Base-by-base conservation (phyloP, 2,888 invertebrate species). In the Harpalus rubripes region DNA sequence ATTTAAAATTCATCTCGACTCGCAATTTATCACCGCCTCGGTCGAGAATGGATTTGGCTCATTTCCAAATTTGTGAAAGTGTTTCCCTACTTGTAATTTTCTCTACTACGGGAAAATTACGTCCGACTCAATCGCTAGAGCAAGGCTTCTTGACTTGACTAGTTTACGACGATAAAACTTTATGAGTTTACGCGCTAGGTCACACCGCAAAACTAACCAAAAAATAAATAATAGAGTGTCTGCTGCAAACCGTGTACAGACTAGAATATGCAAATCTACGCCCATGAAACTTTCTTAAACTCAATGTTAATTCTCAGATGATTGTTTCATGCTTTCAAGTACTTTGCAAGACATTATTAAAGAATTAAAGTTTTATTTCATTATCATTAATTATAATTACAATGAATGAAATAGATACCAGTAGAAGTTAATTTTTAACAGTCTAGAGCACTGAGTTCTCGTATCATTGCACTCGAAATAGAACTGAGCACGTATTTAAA, bases 11-110 rank as follows among this genome's bases (percentile, higher is more conserved):
- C 68, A 68, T 68, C 68, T 39, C 68, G 63, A 68, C 68, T 68
- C 26, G 68, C 12, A 68, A 68, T 68, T 68, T 68, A 68, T 68
- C 68, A 68, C 68, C 39, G 68, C 39, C 63, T 18, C 63, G 63
- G 63, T 63, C 63, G 22, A 39, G 68, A 68, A 68, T 68, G 39
- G 68, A 68, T 68, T 68, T 68, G 68, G 68, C 68, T 68, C 68
- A 68, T 68, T 68, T 68, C 68, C 68, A 68, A 68, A 68, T 68
- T 68, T 68, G 68, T 68, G 68, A 68, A 68, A 68, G 68, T 68
- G 68, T 68, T 68, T 68, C 68, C 39, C 39, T 39, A 68, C 68
- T 68, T 39, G 63, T 63, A 63, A 63, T 63, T 63, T 63, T 63
- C 68, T 39, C 39, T 39, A 68, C 32, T 39, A 39, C 63, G 63